Evolutionary conservation across 2,113 vertebrate genomes (phyloP).

Genomic region (Megaceryle torquata): DNA sequence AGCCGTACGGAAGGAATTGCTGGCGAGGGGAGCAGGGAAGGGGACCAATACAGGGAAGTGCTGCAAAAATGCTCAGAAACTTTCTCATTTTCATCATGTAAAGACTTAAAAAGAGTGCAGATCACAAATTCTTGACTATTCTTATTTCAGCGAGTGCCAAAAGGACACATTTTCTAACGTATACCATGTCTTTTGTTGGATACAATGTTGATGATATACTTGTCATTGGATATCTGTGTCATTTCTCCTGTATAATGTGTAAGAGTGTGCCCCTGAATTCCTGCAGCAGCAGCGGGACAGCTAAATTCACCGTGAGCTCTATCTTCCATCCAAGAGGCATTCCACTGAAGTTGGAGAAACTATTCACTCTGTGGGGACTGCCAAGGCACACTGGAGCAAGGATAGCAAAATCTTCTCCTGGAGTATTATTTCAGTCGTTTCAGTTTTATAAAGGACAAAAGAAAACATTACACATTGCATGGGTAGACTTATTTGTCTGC

Average conservation of each 20-base stretch:
- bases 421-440: conserved; percentile 11
- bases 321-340: conserved; percentile 47
- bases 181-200: conserved; percentile 18
- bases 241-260: conserved; percentile 21
- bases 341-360: conserved; percentile 32
- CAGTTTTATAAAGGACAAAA: conserved; percentile 16
- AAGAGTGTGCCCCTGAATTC: conserved; percentile 7
- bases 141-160: conserved; percentile 15
- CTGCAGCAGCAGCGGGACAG: conserved; percentile 22
- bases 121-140: background rate
- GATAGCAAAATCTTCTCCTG: conserved; percentile 29
- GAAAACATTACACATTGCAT: background rate
- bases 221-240: background rate
- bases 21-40: background rate
- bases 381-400: conserved; percentile 37
- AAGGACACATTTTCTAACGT: background rate
- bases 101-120: background rate
- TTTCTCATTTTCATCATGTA: background rate
- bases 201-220: background rate
- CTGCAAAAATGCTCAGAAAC: conserved; percentile 19
- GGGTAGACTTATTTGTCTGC: background rate
- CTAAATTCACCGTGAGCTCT: background rate
- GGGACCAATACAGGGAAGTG: background rate
- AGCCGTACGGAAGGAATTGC: background rate
- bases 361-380: background rate